These are phyloP conservation scores for Pongo pygmaeus DNA, from an alignment of 2,113 vertebrate species.

Conservation along the genomic window DNA sequence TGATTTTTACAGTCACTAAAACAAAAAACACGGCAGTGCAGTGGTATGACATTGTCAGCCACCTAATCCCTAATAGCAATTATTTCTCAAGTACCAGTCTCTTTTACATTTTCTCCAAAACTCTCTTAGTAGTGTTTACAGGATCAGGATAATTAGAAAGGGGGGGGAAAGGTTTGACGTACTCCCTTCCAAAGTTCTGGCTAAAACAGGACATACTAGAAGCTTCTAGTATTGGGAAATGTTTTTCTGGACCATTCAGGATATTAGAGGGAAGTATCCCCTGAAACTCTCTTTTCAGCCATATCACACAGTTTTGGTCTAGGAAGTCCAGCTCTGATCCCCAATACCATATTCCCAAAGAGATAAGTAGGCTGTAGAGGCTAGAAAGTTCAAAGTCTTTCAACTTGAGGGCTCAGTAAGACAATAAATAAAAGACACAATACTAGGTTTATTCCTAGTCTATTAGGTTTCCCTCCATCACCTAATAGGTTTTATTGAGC, in stretches of 20 bases:
- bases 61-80: neutral
- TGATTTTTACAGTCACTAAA: neutral
- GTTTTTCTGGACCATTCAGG: neutral
- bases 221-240: neutral
- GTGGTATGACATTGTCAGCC: neutral
- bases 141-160: neutral
- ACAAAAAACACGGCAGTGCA: neutral
- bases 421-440: neutral
- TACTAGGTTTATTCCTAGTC: neutral
- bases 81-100: neutral
- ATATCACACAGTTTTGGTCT: neutral
- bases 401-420: neutral
- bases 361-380: neutral
- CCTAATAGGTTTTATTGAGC: neutral
- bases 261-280: neutral
- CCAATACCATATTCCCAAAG: neutral
- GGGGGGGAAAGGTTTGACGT: neutral
- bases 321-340: neutral
- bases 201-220: neutral
- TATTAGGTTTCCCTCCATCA: neutral
- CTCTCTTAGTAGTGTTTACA: neutral
- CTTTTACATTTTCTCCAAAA: constrained; percentile 32
- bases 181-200: neutral
- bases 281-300: neutral
- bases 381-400: neutral